Conservation (phyloP, 2,113 vertebrate genomes). For the Oryctolagus cuniculus region DNA sequence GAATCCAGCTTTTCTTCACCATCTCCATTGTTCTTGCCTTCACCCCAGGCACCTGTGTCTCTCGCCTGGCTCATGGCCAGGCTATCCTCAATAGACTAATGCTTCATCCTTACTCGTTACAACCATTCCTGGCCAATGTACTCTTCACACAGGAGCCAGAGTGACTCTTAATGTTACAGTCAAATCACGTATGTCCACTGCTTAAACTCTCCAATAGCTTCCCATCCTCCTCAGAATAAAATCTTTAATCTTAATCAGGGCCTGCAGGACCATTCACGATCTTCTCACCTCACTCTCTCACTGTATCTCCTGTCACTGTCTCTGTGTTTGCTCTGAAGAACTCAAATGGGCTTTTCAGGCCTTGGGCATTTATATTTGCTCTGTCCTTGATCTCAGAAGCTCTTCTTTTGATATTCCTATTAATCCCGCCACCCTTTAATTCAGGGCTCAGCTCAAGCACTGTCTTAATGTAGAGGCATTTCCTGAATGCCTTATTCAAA, state of each 20-base stretch:
- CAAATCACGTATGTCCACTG: background rate
- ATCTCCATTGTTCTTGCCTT: fast-evolving
- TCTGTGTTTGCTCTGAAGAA: background rate
- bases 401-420: background rate
- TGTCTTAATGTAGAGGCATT: background rate
- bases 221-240: background rate
- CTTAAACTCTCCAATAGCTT: background rate
- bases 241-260: background rate
- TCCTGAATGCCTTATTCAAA: background rate
- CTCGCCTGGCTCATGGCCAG: too few species aligned
- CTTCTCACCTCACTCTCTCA: fast-evolving
- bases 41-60: background rate
- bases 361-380: background rate
- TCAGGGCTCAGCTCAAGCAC: background rate
- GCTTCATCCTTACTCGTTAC: background rate
- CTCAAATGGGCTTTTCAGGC: background rate
- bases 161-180: background rate
- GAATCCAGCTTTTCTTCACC: background rate
- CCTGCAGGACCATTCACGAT: fast-evolving
- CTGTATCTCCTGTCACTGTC: fast-evolving
- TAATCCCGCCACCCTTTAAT: background rate
- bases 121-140: too few species aligned
- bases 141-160: background rate
- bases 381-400: fast-evolving
- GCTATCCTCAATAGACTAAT: fast-evolving